A percentile compares a stretch with the other conserved stretches of the same genome.
Evolutionary conservation across 2,888 invertebrate genomes (phyloP).

Genomic region (Xestia sexstrigata): DNA sequence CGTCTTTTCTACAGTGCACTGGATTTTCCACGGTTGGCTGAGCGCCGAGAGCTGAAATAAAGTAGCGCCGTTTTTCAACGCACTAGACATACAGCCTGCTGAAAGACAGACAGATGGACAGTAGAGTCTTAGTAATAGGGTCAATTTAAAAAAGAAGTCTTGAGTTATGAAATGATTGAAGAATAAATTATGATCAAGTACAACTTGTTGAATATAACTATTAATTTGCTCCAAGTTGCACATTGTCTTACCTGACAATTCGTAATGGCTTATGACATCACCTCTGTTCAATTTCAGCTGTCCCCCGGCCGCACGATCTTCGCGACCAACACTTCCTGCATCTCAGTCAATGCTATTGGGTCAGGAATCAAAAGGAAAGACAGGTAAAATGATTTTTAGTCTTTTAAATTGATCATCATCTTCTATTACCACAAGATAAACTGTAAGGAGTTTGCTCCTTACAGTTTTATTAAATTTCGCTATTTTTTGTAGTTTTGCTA

Average conservation of each 20-base stretch:
- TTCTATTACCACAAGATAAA: not conserved
- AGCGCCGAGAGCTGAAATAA: too few species aligned
- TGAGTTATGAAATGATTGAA: too few species aligned
- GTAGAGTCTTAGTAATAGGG: too few species aligned
- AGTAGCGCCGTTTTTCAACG: too few species aligned
- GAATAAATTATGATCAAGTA: not conserved
- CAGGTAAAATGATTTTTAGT: conserved; percentile 78
- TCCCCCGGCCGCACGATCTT: conserved; percentile 94
- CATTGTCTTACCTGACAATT: not conserved
- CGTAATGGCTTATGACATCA: not conserved
- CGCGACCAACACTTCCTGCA: conserved; percentile 97
- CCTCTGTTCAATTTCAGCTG: conserved; percentile 82
- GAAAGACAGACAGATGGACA: too few species aligned
- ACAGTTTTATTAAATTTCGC: too few species aligned
- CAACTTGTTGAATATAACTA: conserved; percentile 6
- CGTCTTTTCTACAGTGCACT: not conserved
- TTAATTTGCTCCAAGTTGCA: not conserved
- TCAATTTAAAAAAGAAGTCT: too few species aligned
- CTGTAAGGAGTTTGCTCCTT: too few species aligned
- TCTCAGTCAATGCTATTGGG: conserved; percentile 95
- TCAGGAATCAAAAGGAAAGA: conserved; percentile 93
- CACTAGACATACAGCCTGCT: too few species aligned
- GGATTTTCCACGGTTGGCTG: not conserved
- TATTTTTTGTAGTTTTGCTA: not conserved
- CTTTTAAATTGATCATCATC: too few species aligned